Conservation (phyloP, 2,113 vertebrate genomes). For the Chunga burmeisteri region DNA sequence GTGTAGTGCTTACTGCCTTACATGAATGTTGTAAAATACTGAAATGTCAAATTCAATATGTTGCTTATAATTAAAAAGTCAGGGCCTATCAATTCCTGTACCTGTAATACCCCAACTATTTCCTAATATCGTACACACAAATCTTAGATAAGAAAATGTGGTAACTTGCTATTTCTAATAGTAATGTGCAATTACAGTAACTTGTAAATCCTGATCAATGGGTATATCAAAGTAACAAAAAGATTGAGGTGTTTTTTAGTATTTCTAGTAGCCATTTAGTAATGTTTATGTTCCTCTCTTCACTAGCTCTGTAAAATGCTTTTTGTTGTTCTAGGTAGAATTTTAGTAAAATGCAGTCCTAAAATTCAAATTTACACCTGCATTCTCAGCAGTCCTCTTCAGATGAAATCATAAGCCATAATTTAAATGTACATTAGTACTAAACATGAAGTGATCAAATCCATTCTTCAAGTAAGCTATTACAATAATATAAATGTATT, state of each 20-base stretch:
- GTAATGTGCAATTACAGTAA: neutral
- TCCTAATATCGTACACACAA: neutral
- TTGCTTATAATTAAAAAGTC: neutral
- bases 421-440: neutral
- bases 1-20: neutral
- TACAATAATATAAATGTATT: neutral
- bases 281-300: neutral
- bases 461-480: neutral
- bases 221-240: neutral
- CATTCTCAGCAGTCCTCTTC: neutral
- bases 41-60: neutral
- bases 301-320: neutral
- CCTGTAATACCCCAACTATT: neutral
- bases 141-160: neutral
- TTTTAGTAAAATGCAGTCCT: neutral
- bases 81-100: neutral
- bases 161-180: neutral
- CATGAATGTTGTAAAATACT: neutral
- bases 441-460: neutral
- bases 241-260: rapidly evolving
- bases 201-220: neutral
- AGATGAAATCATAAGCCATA: neutral
- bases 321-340: neutral
- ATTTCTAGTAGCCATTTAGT: neutral
- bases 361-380: neutral